phyloP scores from a whole-genome alignment of 1,140 invertebrate species.

The Scylla paramamosain region DNA sequence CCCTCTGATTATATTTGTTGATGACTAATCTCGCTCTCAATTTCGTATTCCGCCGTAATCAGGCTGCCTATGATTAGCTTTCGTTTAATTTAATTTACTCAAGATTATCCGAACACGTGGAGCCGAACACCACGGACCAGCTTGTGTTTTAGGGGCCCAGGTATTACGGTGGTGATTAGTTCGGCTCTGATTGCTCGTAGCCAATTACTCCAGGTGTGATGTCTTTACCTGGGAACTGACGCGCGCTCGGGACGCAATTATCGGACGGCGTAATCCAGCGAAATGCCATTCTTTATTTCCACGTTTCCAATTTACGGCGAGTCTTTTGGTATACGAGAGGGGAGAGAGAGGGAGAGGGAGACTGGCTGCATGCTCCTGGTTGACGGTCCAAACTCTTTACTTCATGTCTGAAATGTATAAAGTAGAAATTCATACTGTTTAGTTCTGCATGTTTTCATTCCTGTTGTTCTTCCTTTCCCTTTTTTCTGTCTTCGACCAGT shows the following conservation, averaged over 20 bases:
- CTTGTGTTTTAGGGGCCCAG: neutral
- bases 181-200: slow-evolving; percentile 9
- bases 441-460: neutral
- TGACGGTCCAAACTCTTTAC: neutral
- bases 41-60: slow-evolving; percentile 49
- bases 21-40: slow-evolving; percentile 13
- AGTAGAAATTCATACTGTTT: neutral
- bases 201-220: slow-evolving; percentile 21
- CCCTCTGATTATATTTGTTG: slow-evolving; percentile 61
- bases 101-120: neutral
- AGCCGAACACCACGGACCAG: neutral
- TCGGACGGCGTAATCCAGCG: slow-evolving; percentile 17
- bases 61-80: slow-evolving; percentile 54
- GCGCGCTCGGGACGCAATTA: slow-evolving; percentile 8
- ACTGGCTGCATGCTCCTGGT: neutral
- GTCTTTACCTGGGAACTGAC: neutral
- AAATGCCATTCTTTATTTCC: slow-evolving; percentile 15
- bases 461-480: no score
- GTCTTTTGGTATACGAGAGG: neutral
- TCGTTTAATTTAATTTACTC: slow-evolving; percentile 48
- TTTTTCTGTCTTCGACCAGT: no score
- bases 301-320: neutral
- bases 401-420: neutral
- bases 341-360: neutral
- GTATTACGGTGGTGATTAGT: neutral